A percentile compares a stretch with the other conserved stretches of the same genome.
Conservation (phyloP, 2,797 vertebrate species). For the Streptopelia turtur region DNA sequence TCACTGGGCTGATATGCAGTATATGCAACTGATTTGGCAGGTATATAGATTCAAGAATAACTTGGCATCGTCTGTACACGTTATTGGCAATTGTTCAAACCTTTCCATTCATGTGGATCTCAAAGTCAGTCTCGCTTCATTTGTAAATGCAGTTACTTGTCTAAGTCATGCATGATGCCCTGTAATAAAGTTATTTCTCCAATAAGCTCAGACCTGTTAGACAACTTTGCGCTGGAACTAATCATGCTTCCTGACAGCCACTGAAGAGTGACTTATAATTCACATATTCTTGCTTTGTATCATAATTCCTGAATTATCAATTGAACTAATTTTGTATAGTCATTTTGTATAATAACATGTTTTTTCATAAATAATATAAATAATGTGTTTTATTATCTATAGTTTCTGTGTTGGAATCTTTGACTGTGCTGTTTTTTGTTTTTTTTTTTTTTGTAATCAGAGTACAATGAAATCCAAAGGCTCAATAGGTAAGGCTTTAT, state of each 20-base stretch:
- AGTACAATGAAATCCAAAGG: neutral
- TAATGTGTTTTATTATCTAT: neutral
- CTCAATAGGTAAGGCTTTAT: neutral
- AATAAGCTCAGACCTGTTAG: conserved; percentile 24
- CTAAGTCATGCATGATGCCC: conserved; percentile 46
- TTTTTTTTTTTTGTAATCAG: neutral
- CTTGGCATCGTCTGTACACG: neutral
- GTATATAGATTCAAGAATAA: conserved; percentile 15
- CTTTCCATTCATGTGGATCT: neutral
- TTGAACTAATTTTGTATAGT: neutral
- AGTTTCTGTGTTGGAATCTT: neutral
- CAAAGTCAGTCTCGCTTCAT: conserved; percentile 10
- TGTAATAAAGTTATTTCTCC: conserved; percentile 53
- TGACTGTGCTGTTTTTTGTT: neutral
- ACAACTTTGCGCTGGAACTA: conserved; percentile 43
- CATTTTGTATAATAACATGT: neutral
- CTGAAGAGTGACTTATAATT: conserved; percentile 22
- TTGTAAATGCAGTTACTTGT: conserved; percentile 52
- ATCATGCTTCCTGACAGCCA: conserved; percentile 12
- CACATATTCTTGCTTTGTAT: conserved; percentile 6
- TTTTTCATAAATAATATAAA: neutral
- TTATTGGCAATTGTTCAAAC: conserved; percentile 52
- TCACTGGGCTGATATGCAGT: neutral
- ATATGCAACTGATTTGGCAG: conserved; percentile 60
- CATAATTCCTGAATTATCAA: neutral